These are phyloP conservation scores for Hycleus cichorii DNA, from an alignment of 1,140 invertebrate species.

Conservation along the genomic window DNA sequence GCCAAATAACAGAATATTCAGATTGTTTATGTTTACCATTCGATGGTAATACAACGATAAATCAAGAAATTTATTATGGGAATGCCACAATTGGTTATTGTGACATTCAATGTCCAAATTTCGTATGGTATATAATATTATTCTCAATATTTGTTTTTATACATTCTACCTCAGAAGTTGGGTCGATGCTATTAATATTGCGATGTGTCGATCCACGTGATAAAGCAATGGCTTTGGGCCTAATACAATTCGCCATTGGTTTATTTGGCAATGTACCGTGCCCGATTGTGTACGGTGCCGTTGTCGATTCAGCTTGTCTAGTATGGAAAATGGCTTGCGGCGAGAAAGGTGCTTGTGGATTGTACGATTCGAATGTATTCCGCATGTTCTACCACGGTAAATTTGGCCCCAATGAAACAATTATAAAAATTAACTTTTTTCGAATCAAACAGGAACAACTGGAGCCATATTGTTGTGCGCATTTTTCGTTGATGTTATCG, in stretches of 20 bases:
- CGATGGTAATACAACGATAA: slow-evolving; percentile 37
- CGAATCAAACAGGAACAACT: slow-evolving; percentile 52
- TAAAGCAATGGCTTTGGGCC: slow-evolving; percentile 88
- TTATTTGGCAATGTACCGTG: slow-evolving; percentile 90
- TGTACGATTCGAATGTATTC: slow-evolving; percentile 78
- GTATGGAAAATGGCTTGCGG: slow-evolving; percentile 79
- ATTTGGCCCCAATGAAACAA: slow-evolving; percentile 6
- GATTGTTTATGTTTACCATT: slow-evolving; percentile 66
- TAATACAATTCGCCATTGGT: slow-evolving; percentile 88
- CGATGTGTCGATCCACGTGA: slow-evolving; percentile 86
- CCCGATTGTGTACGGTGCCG: slow-evolving; percentile 84
- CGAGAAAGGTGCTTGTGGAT: slow-evolving; percentile 70
- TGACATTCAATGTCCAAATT: slow-evolving; percentile 67
- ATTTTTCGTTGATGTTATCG: slow-evolving; percentile 62
- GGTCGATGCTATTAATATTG: slow-evolving; percentile 81
- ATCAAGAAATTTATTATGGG: slow-evolving; percentile 25
- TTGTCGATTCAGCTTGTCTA: slow-evolving; percentile 85
- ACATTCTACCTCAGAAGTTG: slow-evolving; percentile 87
- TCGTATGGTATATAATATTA: slow-evolving; percentile 74
- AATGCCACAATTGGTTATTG: slow-evolving; percentile 63
- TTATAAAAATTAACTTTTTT: background rate
- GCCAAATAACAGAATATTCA: slow-evolving; percentile 60
- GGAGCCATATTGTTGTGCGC: slow-evolving; percentile 59
- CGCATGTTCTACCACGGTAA: slow-evolving; percentile 80
- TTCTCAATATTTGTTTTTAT: slow-evolving; percentile 86